phyloP scores from a whole-genome alignment of 2,888 invertebrate species.

The Entomobrya multifasciata region DNA sequence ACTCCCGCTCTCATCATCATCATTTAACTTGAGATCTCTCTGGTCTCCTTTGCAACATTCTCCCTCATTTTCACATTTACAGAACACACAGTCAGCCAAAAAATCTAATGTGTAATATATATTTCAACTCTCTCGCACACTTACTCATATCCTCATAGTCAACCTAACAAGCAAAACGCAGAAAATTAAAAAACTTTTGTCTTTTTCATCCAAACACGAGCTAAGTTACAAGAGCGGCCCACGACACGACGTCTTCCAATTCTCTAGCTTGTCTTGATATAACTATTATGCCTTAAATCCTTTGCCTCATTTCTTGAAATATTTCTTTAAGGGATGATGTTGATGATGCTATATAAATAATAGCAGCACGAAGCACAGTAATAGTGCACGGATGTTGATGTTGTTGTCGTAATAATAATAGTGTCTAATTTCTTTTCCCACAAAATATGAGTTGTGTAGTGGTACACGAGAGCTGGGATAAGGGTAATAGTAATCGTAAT shows the following conservation, averaged over 20 bases:
- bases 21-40: slow-evolving; percentile 46
- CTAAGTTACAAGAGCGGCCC: neutral
- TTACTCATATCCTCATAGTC: neutral
- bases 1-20: slow-evolving; percentile 53
- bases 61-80: neutral
- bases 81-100: slow-evolving; percentile 2
- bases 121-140: slow-evolving; percentile 18
- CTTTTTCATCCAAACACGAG: slow-evolving; percentile 22
- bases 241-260: neutral
- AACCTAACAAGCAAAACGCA: neutral
- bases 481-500: slow-evolving; percentile 19
- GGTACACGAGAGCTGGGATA: no score
- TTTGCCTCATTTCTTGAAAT: neutral
- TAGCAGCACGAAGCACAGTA: neutral
- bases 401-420: slow-evolving; percentile 39
- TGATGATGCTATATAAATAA: slow-evolving; percentile 36
- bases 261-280: neutral
- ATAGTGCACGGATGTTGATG: slow-evolving; percentile 10
- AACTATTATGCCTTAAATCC: slow-evolving; percentile 32
- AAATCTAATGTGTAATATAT: slow-evolving; percentile 33
- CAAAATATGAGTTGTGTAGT: slow-evolving; percentile 24
- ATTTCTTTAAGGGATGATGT: slow-evolving; percentile 6
- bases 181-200: slow-evolving; percentile 30
- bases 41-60: neutral
- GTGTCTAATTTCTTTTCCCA: slow-evolving; percentile 44